Percentiles rank a stretch among this genome's conserved stretches.
Conservation (phyloP, 2,888 invertebrate species). For the Leucania comma region DNA sequence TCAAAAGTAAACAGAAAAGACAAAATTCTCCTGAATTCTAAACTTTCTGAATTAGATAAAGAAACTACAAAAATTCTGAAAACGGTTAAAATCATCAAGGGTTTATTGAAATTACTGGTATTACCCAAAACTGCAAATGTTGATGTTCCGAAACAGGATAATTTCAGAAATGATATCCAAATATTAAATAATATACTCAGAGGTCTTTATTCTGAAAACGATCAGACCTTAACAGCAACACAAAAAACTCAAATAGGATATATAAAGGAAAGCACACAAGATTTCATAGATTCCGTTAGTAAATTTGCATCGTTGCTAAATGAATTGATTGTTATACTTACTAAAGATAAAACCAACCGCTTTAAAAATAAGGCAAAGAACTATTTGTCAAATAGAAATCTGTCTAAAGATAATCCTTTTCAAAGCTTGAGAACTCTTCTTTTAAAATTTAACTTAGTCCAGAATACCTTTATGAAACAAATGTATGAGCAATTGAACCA, state of each 20-base stretch:
- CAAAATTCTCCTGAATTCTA: conserved; percentile 69
- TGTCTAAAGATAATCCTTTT: conserved; percentile 61
- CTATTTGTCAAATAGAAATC: conserved; percentile 26
- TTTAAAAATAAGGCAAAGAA: conserved; percentile 9
- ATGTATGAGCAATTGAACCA: conserved; percentile 74
- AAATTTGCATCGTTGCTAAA: conserved; percentile 78
- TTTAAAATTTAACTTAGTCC: conserved; percentile 76
- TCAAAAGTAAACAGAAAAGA: conserved; percentile 64
- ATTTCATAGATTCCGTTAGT: conserved; percentile 77
- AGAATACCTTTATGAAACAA: conserved; percentile 79
- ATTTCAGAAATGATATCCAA: conserved; percentile 67
- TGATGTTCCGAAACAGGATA: conserved; percentile 33
- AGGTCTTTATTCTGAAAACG: conserved; percentile 59
- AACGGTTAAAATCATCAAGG: conserved; percentile 79
- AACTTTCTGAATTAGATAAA: conserved; percentile 73
- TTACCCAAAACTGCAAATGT: conserved; percentile 52
- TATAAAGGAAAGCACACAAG: conserved; percentile 76
- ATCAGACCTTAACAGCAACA: conserved; percentile 66
- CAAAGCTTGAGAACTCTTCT: conserved; percentile 73
- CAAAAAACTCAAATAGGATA: conserved; percentile 75
- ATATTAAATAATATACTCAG: conserved; percentile 76
- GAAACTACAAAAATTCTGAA: conserved; percentile 77
- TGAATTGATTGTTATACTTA: conserved; percentile 75
- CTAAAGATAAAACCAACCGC: conserved; percentile 56
- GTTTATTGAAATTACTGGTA: conserved; percentile 72